Evolutionary conservation across 2,888 invertebrate species (phyloP), one percentile per base, ranked within the genome.

Genomic region (Drosophila parthenogenetica): DNA sequence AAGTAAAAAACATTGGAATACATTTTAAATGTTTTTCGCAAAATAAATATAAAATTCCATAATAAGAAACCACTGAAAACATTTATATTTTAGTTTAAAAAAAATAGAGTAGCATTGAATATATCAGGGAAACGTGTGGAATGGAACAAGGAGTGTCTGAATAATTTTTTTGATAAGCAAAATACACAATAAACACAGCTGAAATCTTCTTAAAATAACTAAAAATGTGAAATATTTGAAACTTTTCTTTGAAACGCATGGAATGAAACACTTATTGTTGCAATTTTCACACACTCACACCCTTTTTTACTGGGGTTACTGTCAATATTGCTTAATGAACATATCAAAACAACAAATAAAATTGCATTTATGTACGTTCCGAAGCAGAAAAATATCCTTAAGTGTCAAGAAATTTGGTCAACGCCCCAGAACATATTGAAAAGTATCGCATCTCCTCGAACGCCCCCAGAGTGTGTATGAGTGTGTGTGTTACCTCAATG

Each of bases 271-370:
- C 4, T 5, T 1, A 11, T 43, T 8, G 0, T 2, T 42, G n/a
- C 16, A 40, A 32, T 53, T 19, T 62, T 55, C 54, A 45, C 68
- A 71, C 53, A 53, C 54, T 69, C 64, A 55, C 71, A 69, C 58
- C 58, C 57, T 50, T 43, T 17, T 11, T 10, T 7, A 35, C 14
- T 29, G 17, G 11, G 40, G 29, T 22, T 35, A 25, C 49, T 55
- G 53, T 66, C 55, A 62, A 53, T 55, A 77, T 77, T 82, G 86
- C 84, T 58, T 87, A 79, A 83, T 84, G 88, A 84, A 88, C 88
- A 84, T 74, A 84, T 84, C 84, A 87, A 69, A 84, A 87, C 80
- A 80, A 22, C 55, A 55, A 73, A 63, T 57, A 69, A 76, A 73
- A 87, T 85, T 87, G 88, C 86, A 87, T 87, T 87, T 73, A 60